These are phyloP conservation scores for Scolopax rusticola DNA, from an alignment of 2,797 vertebrate genomes.

Conservation along the genomic window DNA sequence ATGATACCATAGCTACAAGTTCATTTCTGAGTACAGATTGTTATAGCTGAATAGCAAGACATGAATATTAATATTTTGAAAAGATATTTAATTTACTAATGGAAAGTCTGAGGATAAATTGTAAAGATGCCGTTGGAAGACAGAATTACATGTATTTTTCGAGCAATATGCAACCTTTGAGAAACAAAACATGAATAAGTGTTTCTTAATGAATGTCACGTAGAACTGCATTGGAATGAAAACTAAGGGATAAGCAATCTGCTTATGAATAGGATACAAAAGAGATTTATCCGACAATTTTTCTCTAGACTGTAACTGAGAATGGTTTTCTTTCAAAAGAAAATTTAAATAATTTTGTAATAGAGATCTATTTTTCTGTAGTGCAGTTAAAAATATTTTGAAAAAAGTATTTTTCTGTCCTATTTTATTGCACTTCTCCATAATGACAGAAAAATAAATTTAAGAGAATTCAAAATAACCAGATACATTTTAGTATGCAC, in stretches of 20 bases:
- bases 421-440: background rate
- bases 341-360: background rate
- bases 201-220: background rate
- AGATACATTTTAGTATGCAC: background rate
- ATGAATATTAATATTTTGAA: background rate
- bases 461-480: background rate
- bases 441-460: background rate
- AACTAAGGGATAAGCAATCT: background rate
- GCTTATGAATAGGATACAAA: background rate
- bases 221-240: background rate
- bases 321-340: background rate
- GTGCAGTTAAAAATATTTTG: background rate
- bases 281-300: background rate
- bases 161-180: background rate
- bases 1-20: background rate
- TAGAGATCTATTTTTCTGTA: background rate
- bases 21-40: background rate
- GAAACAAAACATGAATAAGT: background rate
- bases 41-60: background rate
- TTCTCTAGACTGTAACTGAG: background rate
- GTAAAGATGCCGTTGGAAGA: background rate
- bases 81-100: conserved; percentile 23
- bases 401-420: background rate
- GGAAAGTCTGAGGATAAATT: background rate
- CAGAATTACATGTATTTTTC: background rate